Base-by-base conservation (phyloP, 2,888 invertebrate species). In the Andrena dorsata region DNA sequence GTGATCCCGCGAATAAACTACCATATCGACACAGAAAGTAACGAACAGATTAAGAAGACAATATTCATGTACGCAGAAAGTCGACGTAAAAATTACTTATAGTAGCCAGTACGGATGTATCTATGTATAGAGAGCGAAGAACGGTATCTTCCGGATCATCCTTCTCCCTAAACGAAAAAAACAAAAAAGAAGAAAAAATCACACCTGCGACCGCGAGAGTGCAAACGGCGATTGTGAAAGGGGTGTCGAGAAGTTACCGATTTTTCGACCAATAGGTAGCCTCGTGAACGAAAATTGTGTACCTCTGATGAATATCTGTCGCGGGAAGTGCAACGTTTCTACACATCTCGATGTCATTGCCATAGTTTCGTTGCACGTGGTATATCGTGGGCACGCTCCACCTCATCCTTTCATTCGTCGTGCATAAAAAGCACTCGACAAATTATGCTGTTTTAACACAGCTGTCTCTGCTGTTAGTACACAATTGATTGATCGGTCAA, bases 361-460 rank as follows among this genome's bases (percentile, higher is more conserved):
- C 64, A 53, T 58, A 51, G 80, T 56, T 23, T 68, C 10, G 10
- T 10, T 8, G 30, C 72, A 41, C 41, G 56, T 41, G 49, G 23
- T 23, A 5, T 2, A 23, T 30, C n/a, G 70, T 20, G 47, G 56
- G 51, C 53, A 65, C 20, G 47, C 28, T 73, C 47, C 58, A 53
- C 58, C 49, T 49, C 28, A 53, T 73, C 58, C 58, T 70, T 75
- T 63, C 56, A 5, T 78, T 70, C 32, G 8, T 58, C 10, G n/a
- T 30, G 23, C 23, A 26, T 10, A 8, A n/a, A 35, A 56, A 56
- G 5, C 53, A 28, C 71, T 66, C 53, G 66, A 66, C 30, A 61
- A 61, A 72, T 61, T 61, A 66, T 70, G 79, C 80, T 66, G 80
- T 80, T 80, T 80, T 61, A 73, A 72, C 13, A 16, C 7, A 49